Base-by-base conservation (phyloP, 2,888 invertebrate genomes). In the Willowsia nigromaculata region DNA sequence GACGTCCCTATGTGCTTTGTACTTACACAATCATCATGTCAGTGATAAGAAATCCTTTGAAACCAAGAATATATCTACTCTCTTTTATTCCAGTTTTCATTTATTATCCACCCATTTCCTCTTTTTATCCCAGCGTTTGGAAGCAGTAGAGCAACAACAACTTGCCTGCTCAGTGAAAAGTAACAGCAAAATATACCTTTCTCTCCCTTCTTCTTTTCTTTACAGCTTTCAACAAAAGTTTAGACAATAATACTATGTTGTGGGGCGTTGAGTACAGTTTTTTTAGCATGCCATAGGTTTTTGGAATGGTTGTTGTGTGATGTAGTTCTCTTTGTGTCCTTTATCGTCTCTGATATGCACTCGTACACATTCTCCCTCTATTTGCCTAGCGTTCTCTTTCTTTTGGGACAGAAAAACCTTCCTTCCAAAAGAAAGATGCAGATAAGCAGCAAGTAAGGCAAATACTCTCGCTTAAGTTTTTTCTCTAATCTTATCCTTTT, bases 21-120 rank as follows among this genome's bases (percentile, higher is more conserved):
- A n/a, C n/a, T n/a, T n/a, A n/a, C n/a, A n/a, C n/a, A n/a, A n/a
- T n/a, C n/a, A n/a, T n/a, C n/a, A n/a, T n/a, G n/a, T n/a, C n/a
- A n/a, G 43, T 4, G 1, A 82, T 22, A 62, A 18, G 56, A 47
- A 47, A 71, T 27, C 13, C 27, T 27, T 47, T 9, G 43, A 43
- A 62, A 15, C 59, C 25, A 56, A 27, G 27, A 59, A 27, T 9
- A 56, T 59, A 27, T 59, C 59, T 59, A 59, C 59, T n/a, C 62
- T 37, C 27, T 68, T 84, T 83, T 83, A 68, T 83, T 84, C 56
- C 84, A 71, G 37, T 84, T 83, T 84, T 84, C 84, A 84, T 84
- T 84, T 84, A 71, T 71, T 84, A 84, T 84, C 53, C 84, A 71
- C 84, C 84, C 84, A 84, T 84, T 84, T 84, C 71, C 71, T 82